phyloP scores from a whole-genome alignment of 2,888 invertebrate genomes.

The Trisateles emortualis region DNA sequence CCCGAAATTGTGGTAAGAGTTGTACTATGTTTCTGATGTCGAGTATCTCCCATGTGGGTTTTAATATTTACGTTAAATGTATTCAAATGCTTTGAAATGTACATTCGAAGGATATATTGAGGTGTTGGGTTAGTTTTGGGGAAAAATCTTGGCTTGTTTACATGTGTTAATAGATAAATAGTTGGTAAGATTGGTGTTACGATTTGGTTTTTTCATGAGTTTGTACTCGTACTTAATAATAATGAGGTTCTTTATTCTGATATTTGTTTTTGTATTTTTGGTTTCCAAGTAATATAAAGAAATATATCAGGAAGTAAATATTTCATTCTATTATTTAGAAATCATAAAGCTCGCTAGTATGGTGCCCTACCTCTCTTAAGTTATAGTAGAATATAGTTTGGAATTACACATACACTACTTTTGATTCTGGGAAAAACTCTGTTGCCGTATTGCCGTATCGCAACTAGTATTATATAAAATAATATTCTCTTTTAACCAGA shows the following conservation, averaged over 20 bases:
- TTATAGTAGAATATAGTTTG: too few species aligned
- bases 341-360: too few species aligned
- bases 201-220: not conserved
- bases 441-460: too few species aligned
- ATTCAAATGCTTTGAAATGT: conserved; percentile 34
- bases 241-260: not conserved
- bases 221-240: not conserved
- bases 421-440: too few species aligned
- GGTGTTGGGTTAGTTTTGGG: conserved; percentile 7
- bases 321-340: too few species aligned
- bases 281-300: too few species aligned
- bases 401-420: too few species aligned
- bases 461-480: too few species aligned
- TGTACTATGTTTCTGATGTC: conserved; percentile 20
- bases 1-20: conserved; percentile 30
- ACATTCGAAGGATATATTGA: conserved; percentile 35
- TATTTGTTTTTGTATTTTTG: not conserved
- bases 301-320: too few species aligned
- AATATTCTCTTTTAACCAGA: too few species aligned
- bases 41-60: conserved; percentile 31
- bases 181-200: not conserved
- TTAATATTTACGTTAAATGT: conserved; percentile 46
- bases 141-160: conserved; percentile 15
- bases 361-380: too few species aligned
- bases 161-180: conserved; percentile 15